Evolutionary conservation across 2,797 vertebrate species (phyloP).

Genomic region (Pseudopleuronectes americanus): DNA sequence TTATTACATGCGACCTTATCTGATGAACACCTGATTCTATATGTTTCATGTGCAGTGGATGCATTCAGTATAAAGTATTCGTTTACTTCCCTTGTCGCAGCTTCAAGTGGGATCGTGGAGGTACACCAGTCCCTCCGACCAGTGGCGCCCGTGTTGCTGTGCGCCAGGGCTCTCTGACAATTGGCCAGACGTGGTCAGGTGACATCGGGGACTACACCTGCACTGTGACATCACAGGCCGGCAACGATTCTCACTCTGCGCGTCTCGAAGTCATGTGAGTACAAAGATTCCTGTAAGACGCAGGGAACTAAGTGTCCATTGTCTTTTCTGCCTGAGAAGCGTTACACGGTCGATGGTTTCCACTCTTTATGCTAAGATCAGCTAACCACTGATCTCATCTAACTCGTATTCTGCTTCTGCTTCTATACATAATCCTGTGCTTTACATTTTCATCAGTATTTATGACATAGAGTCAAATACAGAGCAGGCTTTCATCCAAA

Average conservation of each 20-base stretch:
- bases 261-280: conserved; percentile 98
- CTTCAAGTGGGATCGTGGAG: conserved; percentile 92
- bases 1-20: neutral
- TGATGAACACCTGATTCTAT: neutral
- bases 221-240: conserved; percentile 89
- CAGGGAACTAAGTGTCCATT: no score
- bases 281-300: no score
- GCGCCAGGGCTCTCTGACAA: conserved; percentile 89
- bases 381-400: no score
- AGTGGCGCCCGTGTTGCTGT: conserved; percentile 88
- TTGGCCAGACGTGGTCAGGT: conserved; percentile 97
- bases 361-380: no score
- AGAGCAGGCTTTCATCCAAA: conserved; percentile 1
- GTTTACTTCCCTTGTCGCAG: conserved; percentile 70
- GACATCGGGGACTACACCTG: conserved; percentile 98
- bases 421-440: no score
- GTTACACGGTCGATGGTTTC: neutral
- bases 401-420: no score
- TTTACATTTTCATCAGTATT: neutral
- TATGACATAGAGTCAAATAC: neutral
- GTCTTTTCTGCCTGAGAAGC: no score
- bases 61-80: neutral
- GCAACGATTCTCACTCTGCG: conserved; percentile 89
- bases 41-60: neutral
- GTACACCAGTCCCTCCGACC: conserved; percentile 78